Percentiles rank a stretch among this genome's conserved stretches.
Evolutionary conservation across 1,140 invertebrate genomes (phyloP).

Genomic region (Monochamus saltuarius): DNA sequence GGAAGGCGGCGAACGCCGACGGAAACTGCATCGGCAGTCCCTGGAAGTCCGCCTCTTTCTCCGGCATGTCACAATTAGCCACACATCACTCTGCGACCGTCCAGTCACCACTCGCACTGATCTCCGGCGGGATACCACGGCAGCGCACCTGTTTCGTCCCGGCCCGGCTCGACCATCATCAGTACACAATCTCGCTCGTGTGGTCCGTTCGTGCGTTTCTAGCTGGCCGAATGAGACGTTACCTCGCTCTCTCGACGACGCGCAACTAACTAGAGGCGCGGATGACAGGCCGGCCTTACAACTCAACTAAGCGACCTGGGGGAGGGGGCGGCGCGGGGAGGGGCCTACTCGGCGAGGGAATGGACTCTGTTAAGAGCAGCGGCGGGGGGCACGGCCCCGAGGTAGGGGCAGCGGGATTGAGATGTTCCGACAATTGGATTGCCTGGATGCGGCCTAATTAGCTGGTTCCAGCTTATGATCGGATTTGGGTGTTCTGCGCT

Average conservation of each 20-base stretch:
- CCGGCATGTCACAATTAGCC: constrained; percentile 39
- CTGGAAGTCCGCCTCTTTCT: constrained; percentile 48
- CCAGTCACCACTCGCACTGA: neutral
- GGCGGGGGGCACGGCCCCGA: neutral
- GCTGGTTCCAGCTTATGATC: no score
- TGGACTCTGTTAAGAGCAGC: neutral
- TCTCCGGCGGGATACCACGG: constrained; percentile 12
- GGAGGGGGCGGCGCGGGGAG: constrained; percentile 38
- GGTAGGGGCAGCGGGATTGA: no score
- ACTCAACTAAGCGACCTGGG: constrained; percentile 48
- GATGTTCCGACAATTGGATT: no score
- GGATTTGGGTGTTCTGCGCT: no score
- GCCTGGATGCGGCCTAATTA: no score
- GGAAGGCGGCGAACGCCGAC: constrained; percentile 63
- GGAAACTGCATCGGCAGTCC: constrained; percentile 61
- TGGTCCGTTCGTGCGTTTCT: neutral
- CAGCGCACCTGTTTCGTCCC: constrained; percentile 1
- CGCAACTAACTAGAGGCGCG: constrained; percentile 47
- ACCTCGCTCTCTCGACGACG: constrained; percentile 23
- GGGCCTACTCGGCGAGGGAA: constrained; percentile 28
- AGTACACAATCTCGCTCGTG: constrained; percentile 1
- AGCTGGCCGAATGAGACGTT: neutral
- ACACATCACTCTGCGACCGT: neutral
- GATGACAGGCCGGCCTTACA: constrained; percentile 51
- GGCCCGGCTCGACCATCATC: neutral